Conservation (phyloP, 2,797 vertebrate genomes). For the Hyperoplus lanceolatus region DNA sequence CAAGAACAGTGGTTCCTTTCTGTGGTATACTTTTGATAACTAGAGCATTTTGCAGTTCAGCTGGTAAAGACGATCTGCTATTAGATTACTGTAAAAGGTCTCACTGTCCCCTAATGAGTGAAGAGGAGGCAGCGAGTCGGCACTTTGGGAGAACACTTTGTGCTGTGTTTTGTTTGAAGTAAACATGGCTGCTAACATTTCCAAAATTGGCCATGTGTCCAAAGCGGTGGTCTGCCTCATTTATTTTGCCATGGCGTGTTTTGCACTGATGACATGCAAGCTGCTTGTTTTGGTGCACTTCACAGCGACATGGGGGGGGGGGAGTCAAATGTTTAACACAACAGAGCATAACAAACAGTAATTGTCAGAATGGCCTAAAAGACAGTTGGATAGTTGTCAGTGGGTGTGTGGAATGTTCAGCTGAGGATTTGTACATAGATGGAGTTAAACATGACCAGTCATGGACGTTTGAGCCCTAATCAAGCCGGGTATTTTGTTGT, state of each 20-base stretch:
- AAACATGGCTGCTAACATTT: conserved; percentile 63
- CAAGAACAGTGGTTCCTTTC: conserved; percentile 1
- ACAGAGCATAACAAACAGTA: conserved; percentile 35
- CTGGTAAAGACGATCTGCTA: not conserved
- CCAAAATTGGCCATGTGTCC: conserved; percentile 72
- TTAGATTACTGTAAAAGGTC: conserved; percentile 27
- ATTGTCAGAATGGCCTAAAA: conserved; percentile 8
- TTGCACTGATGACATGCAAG: conserved; percentile 52
- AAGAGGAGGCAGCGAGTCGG: conserved; percentile 36
- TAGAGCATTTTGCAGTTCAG: not conserved
- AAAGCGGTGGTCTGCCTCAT: conserved; percentile 36
- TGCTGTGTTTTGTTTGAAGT: conserved; percentile 54
- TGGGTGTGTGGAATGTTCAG: conserved; percentile 33
- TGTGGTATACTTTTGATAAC: not conserved
- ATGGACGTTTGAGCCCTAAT: conserved; percentile 61
- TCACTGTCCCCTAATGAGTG: conserved; percentile 19
- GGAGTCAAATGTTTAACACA: conserved; percentile 26
- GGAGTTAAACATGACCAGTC: conserved; percentile 56
- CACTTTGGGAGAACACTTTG: conserved; percentile 47
- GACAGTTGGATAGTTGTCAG: conserved; percentile 17
- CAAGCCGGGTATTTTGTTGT: conserved; percentile 39
- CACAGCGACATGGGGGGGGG: not conserved
- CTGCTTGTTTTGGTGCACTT: conserved; percentile 58
- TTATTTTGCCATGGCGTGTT: conserved; percentile 52
- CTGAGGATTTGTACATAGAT: conserved; percentile 17